Base-by-base conservation (phyloP, 2,888 invertebrate species). In the Periphyllus acericola region DNA sequence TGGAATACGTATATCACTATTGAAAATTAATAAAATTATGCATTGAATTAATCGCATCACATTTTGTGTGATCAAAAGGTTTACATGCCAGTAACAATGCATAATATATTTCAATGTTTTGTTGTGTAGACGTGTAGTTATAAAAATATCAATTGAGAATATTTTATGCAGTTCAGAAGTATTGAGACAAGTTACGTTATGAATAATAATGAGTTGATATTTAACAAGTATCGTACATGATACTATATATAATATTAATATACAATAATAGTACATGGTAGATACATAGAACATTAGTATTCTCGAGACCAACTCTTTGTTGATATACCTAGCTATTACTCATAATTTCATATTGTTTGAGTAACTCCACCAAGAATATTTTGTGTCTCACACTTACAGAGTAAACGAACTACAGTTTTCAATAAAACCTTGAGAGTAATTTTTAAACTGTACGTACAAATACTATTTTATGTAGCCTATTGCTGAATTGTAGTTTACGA, bases 261-360 rank as follows among this genome's bases (percentile, higher is more conserved):
- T 46, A 46, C 1, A 46, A 14, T 14, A 14, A 46, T 46, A 46
- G 5, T 79, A 25, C n/a, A 34, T 19, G 14, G 55, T 25, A 60
- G 55, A 2, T 25, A 25, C 25, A 55, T 34, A 32, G 6, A 8
- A 60, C 60, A 80, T 80, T 80, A 80, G 60, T 80, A 80, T 80
- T 80, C 80, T 19, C n/a, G n/a, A 66, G n/a, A 80, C 60, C 36
- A 36, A 66, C 36, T 66, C 60, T n/a, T n/a, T 34, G 25, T n/a
- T 25, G n/a, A 32, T 32, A 34, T 17, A 36, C 29, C 29, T 4
- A 3, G 36, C n/a, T 21, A 60, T 78, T 21, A 78, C 19, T 52
- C 34, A 79, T 79, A 36, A 25, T 79, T 79, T 60, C 6, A 17
- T 60, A n/a, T 80, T 66, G n/a, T 80, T 66, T 3, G 6, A 14